phyloP scores from a whole-genome alignment of 2,113 vertebrate species.

The Micromys minutus region DNA sequence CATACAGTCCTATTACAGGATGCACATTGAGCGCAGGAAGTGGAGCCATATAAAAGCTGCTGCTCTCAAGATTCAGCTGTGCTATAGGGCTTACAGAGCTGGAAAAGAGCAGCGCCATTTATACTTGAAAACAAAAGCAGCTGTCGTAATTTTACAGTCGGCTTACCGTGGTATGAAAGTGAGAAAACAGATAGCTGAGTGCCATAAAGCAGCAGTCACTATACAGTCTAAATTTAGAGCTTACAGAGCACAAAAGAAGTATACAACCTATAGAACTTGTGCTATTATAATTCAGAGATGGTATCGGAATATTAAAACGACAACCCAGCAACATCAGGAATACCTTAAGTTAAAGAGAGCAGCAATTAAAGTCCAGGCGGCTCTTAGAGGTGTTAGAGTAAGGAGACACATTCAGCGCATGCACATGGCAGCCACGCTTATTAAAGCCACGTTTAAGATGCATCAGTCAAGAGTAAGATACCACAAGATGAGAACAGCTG shows the following conservation, averaged over 20 bases:
- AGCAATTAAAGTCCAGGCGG: slow-evolving; percentile 86
- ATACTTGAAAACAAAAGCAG: slow-evolving; percentile 83
- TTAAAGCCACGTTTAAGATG: slow-evolving; percentile 89
- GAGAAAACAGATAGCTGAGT: slow-evolving; percentile 80
- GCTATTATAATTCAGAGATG: slow-evolving; percentile 85
- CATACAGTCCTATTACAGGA: slow-evolving; percentile 90
- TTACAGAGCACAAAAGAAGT: slow-evolving; percentile 82
- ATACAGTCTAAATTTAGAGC: slow-evolving; percentile 88
- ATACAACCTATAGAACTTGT: slow-evolving; percentile 81
- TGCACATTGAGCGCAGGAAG: slow-evolving; percentile 76
- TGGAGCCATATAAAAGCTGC: slow-evolving; percentile 85
- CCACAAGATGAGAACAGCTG: slow-evolving; percentile 84
- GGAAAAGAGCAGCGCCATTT: slow-evolving; percentile 69
- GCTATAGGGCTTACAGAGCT: slow-evolving; percentile 84
- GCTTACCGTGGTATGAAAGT: slow-evolving; percentile 87
- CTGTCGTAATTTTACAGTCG: slow-evolving; percentile 86
- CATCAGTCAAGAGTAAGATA: slow-evolving; percentile 83
- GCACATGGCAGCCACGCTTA: slow-evolving; percentile 85
- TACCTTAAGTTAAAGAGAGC: slow-evolving; percentile 85
- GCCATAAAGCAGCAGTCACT: slow-evolving; percentile 83
- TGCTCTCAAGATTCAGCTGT: slow-evolving; percentile 85
- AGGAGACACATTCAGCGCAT: slow-evolving; percentile 81
- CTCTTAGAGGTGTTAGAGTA: slow-evolving; percentile 85
- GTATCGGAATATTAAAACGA: slow-evolving; percentile 79
- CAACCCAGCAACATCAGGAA: slow-evolving; percentile 75